These are phyloP conservation scores for Zosterops hypoxanthus DNA, from an alignment of 2,113 vertebrate genomes.

Conservation along the genomic window DNA sequence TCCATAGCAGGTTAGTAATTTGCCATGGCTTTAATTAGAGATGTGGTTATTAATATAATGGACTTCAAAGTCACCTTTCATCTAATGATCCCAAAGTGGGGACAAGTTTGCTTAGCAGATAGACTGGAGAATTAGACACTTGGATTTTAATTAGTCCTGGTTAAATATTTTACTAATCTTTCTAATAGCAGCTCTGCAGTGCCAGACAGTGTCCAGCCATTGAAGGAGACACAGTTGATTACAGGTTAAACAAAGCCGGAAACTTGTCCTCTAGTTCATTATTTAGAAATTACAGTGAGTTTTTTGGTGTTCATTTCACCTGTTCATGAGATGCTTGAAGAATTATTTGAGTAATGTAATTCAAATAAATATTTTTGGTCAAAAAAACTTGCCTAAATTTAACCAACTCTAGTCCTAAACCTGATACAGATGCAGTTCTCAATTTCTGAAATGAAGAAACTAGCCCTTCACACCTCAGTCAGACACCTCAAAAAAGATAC, in stretches of 20 bases:
- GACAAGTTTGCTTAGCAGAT: constrained; percentile 18
- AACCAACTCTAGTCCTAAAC: background rate
- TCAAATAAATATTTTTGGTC: background rate
- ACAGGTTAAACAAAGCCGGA: background rate
- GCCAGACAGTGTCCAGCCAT: background rate
- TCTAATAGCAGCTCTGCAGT: background rate
- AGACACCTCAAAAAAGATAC: background rate
- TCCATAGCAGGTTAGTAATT: constrained; percentile 56
- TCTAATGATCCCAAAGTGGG: constrained; percentile 32
- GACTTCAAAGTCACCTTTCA: constrained; percentile 65
- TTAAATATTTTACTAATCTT: constrained; percentile 37
- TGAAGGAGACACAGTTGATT: background rate
- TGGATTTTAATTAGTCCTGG: constrained; percentile 36
- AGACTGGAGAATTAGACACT: background rate
- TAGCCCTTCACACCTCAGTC: background rate
- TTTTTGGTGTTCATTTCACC: background rate
- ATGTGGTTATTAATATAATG: constrained; percentile 61
- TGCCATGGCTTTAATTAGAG: constrained; percentile 61
- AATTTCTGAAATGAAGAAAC: background rate
- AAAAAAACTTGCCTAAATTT: background rate
- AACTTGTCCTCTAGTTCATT: background rate
- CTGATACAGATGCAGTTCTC: background rate
- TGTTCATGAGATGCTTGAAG: background rate
- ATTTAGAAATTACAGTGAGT: background rate
- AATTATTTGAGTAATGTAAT: background rate